Evolutionary conservation across 2,888 invertebrate genomes (phyloP), one percentile per base, ranked within the genome.

Genomic region (Hecatera dysodea): DNA sequence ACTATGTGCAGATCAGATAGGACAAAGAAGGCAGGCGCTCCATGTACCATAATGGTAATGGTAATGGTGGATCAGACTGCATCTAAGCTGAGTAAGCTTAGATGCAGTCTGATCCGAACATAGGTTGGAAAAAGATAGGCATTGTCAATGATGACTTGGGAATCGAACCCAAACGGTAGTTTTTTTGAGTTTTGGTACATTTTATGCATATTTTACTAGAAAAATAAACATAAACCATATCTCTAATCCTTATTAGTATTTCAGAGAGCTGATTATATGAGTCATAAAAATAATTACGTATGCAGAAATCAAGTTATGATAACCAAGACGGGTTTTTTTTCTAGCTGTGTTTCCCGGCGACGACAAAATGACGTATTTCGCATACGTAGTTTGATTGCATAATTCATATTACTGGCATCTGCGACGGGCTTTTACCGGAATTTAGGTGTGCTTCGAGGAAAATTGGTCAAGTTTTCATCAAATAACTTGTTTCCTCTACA

Each of bases 281-380:
- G 29, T 74, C 27, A 77, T 29, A 22, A 29, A 46, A 33, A 39
- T 53, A 64, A 57, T 63, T 22, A 29, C 17, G 22, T 48, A 52
- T 19, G 27, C n/a, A 44, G 22, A 66, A 79, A 80, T 62, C 74
- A 53, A 22, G 61, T 73, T 76, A 62, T 74, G 42, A 44, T 73
- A 66, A 76, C n/a, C 46, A 67, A 1, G 24, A 46, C 19, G 59
- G 59, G 48, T 22, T 29, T 59, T 78, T 67, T 63, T 74, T 80
- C 44, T 66, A 62, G 29, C 19, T 27, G 44, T 79, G 7, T 66
- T 66, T 74, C 36, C 66, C 80, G 42, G 22, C 33, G 52, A 39
- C 27, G 36, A 48, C 9, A 44, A 50, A n/a, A 9, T 66, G 75
- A 63, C 75, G 67, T 63, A 63, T 46, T 19, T 48, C 17, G 1